Evolutionary conservation across 1,140 invertebrate species (phyloP).

Genomic region (Drosophila willistoni): DNA sequence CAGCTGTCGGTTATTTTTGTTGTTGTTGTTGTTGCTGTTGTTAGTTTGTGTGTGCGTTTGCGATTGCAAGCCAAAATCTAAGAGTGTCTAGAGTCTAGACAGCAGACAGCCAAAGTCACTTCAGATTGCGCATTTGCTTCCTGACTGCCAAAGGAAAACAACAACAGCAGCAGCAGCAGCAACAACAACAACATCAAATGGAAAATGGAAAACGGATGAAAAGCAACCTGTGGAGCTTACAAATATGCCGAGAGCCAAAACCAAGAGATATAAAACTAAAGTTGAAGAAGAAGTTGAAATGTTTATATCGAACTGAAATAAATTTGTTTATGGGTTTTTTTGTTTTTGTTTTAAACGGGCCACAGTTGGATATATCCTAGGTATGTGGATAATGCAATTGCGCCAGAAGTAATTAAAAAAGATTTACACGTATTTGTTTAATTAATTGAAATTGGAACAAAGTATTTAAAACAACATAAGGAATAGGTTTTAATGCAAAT

Average conservation of each 20-base stretch:
- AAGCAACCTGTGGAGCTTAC: slow-evolving; percentile 2
- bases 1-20: slow-evolving; percentile 46
- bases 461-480: neutral
- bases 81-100: slow-evolving; percentile 75
- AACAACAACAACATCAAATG: slow-evolving; percentile 12
- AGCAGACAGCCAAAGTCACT: slow-evolving; percentile 77
- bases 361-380: neutral
- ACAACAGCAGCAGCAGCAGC: slow-evolving; percentile 20
- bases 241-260: slow-evolving; percentile 4
- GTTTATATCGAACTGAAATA: neutral
- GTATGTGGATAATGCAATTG: neutral
- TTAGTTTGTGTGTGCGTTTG: neutral
- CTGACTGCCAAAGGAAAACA: slow-evolving; percentile 53
- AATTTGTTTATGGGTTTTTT: neutral
- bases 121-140: slow-evolving; percentile 77
- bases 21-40: slow-evolving; percentile 20
- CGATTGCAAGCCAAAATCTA: slow-evolving; percentile 58
- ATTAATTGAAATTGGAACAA: neutral
- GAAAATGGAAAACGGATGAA: slow-evolving; percentile 16
- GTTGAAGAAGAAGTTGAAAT: slow-evolving; percentile 1
- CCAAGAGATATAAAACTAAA: neutral
- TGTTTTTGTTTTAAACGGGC: neutral
- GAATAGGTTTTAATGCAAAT: too few relatives aligned
- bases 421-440: neutral
- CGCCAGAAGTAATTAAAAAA: neutral